These are phyloP conservation scores for Zygothrica quintamaculata DNA, from an alignment of 2,888 invertebrate genomes.

Conservation along the genomic window DNA sequence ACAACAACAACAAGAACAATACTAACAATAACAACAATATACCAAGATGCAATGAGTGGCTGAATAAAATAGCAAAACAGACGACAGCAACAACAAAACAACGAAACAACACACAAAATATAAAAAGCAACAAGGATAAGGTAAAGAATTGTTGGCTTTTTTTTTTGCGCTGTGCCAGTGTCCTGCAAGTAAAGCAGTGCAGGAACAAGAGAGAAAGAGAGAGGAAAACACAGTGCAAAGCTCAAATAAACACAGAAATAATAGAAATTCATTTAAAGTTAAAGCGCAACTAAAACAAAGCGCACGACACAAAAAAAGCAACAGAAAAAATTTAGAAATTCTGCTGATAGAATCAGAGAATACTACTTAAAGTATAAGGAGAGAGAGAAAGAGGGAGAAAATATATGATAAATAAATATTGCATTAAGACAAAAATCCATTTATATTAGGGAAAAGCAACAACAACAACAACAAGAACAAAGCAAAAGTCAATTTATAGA, in stretches of 20 bases:
- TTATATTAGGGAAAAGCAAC: no score
- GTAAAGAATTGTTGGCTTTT: constrained; percentile 7
- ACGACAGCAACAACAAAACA: constrained; percentile 33
- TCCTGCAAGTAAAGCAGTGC: constrained; percentile 2
- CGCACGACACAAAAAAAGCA: constrained; percentile 21
- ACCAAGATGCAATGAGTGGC: constrained; percentile 67
- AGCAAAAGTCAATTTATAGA: no score
- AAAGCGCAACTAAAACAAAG: constrained; percentile 69
- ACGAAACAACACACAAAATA: no score
- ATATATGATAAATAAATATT: no score
- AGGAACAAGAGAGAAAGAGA: background rate
- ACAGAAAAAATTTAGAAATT: constrained; percentile 6
- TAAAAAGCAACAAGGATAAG: constrained; percentile 23
- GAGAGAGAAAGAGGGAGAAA: no score
- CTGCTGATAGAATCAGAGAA: background rate
- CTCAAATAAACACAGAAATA: constrained; percentile 79
- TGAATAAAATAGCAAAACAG: constrained; percentile 63
- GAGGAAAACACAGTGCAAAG: constrained; percentile 54
- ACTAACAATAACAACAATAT: constrained; percentile 29
- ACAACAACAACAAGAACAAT: constrained; percentile 32
- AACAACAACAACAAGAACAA: no score
- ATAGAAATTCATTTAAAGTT: constrained; percentile 80
- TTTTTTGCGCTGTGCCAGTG: no score
- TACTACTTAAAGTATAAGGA: background rate
- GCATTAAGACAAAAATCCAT: no score